A percentile compares a stretch with the other conserved stretches of the same genome.
Evolutionary conservation across 2,888 invertebrate species (phyloP).

Genomic region (Malacosoma neustria): DNA sequence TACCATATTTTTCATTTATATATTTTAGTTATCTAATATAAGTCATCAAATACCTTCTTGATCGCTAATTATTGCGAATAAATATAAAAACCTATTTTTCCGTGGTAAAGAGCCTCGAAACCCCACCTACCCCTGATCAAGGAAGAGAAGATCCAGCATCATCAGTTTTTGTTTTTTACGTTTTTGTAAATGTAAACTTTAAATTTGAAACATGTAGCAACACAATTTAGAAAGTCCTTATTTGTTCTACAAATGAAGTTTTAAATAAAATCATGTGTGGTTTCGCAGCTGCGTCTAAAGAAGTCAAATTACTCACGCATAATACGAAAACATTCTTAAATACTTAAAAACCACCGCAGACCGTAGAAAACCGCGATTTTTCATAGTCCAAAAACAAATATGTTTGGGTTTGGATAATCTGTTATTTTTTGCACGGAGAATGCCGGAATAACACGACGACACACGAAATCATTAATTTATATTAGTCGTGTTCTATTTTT

Average conservation of each 20-base stretch:
- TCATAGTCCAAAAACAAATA: slow-evolving; percentile 67
- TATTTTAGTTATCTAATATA: no score
- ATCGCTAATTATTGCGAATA: no score
- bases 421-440: slow-evolving; percentile 33
- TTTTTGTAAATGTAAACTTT: no score
- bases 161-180: no score
- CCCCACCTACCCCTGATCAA: no score
- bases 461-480: slow-evolving; percentile 51
- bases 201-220: no score
- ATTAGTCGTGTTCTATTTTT: slow-evolving; percentile 56
- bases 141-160: no score
- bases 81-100: no score
- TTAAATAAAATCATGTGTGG: slow-evolving; percentile 53
- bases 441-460: slow-evolving; percentile 15
- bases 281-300: slow-evolving; percentile 35
- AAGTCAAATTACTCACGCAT: slow-evolving; percentile 47
- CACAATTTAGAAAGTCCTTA: no score
- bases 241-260: slow-evolving; percentile 40
- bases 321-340: slow-evolving; percentile 66
- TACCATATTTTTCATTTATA: no score
- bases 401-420: slow-evolving; percentile 44
- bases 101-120: no score
- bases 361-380: slow-evolving; percentile 62
- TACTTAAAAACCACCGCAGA: slow-evolving; percentile 61
- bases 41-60: no score